Evolutionary conservation across 2,797 vertebrate species (phyloP).

Genomic region (Sphaeramia orbicularis): DNA sequence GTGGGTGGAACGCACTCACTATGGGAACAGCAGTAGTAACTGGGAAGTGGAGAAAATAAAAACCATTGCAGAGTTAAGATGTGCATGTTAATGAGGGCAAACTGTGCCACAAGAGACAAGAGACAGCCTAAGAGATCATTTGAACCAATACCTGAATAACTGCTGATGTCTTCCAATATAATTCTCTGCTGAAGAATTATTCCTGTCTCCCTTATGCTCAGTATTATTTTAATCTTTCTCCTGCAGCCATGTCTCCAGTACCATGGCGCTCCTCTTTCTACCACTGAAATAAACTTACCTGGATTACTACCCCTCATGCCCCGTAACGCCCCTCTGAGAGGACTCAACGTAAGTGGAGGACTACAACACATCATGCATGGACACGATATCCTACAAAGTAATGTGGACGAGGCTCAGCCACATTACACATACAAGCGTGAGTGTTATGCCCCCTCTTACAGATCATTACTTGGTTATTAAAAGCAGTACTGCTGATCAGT

Average conservation of each 20-base stretch:
- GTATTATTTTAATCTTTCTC: slow-evolving; percentile 32
- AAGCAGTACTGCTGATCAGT: no score
- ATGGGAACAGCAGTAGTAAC: slow-evolving; percentile 1
- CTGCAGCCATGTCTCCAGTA: slow-evolving; percentile 55
- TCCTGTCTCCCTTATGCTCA: slow-evolving; percentile 1
- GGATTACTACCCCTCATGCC: slow-evolving; percentile 71
- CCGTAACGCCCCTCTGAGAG: slow-evolving; percentile 74
- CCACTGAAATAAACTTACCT: slow-evolving; percentile 77
- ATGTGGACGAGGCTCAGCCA: slow-evolving; percentile 76
- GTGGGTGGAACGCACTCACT: slow-evolving; percentile 36
- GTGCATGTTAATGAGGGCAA: slow-evolving; percentile 24
- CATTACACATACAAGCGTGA: slow-evolving; percentile 74
- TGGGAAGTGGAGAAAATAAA: slow-evolving; percentile 10
- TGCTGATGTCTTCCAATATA: slow-evolving; percentile 5
- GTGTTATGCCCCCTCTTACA: slow-evolving; percentile 24
- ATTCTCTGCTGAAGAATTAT: slow-evolving; percentile 17
- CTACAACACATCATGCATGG: slow-evolving; percentile 69
- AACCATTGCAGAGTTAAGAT: slow-evolving; percentile 1
- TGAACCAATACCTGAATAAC: slow-evolving; percentile 26
- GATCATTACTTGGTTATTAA: not conserved
- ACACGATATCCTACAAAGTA: slow-evolving; percentile 68
- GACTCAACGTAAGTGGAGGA: slow-evolving; percentile 72
- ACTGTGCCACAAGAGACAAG: slow-evolving; percentile 8
- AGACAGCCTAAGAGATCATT: slow-evolving; percentile 3
- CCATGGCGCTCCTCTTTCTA: slow-evolving; percentile 61